These are phyloP conservation scores for Sympetrum striolatum DNA, from an alignment of 2,888 invertebrate species.

Conservation along the genomic window DNA sequence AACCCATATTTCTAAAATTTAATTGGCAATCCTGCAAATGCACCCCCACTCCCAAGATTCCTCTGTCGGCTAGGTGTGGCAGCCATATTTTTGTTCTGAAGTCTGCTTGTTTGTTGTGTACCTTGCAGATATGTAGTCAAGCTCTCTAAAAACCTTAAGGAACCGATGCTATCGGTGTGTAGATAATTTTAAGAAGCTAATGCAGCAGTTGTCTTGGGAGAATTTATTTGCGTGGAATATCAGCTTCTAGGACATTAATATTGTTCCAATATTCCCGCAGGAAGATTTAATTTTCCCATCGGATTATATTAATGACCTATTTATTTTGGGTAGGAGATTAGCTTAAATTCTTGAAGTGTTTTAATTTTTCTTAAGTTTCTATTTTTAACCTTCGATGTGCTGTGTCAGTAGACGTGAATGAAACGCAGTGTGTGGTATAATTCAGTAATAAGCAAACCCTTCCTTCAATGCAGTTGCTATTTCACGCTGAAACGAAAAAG, in stretches of 20 bases:
- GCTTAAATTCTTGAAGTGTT: neutral
- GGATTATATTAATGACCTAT: neutral
- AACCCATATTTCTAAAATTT: neutral
- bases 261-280: neutral
- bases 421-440: neutral
- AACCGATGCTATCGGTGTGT: slow-evolving; percentile 44
- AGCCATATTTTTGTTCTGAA: slow-evolving; percentile 55
- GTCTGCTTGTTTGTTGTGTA: slow-evolving; percentile 48
- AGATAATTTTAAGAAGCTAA: neutral
- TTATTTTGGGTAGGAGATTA: neutral
- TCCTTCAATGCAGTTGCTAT: neutral
- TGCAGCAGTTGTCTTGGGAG: neutral
- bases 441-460: neutral
- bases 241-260: neutral
- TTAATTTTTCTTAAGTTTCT: neutral
- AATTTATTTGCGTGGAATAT: neutral
- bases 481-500: neutral
- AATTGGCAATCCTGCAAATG: slow-evolving; percentile 46
- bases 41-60: slow-evolving; percentile 52
- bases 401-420: neutral
- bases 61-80: slow-evolving; percentile 54
- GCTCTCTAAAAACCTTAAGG: neutral
- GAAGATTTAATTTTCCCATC: neutral
- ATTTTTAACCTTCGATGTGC: neutral
- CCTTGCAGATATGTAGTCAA: slow-evolving; percentile 27